Conservation (phyloP, 2,797 vertebrate genomes). For the Thripadectes ignobilis region DNA sequence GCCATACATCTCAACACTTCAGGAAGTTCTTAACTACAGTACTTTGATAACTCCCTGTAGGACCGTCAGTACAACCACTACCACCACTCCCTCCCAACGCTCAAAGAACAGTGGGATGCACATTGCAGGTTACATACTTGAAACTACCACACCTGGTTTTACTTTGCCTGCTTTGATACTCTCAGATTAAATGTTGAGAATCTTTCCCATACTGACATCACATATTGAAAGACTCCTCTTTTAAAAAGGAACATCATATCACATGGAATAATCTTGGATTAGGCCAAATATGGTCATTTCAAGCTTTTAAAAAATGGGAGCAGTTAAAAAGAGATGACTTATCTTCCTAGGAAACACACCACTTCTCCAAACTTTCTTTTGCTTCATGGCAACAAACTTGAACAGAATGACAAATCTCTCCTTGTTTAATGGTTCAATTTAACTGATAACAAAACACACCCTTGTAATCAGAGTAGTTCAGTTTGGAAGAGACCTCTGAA, state of each 20-base stretch:
- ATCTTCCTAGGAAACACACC: neutral
- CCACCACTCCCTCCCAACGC: too few species aligned
- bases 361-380: neutral
- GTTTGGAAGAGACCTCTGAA: neutral
- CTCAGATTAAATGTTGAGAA: neutral
- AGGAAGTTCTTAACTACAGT: neutral
- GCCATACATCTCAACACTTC: neutral
- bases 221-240: neutral
- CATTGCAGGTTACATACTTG: neutral
- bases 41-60: neutral
- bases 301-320: neutral
- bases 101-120: neutral
- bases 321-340: neutral
- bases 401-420: neutral
- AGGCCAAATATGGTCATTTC: neutral
- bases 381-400: fast-evolving
- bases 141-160: neutral
- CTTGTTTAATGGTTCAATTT: neutral
- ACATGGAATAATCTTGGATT: neutral
- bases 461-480: neutral
- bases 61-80: neutral
- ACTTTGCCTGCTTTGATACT: neutral
- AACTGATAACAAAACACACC: neutral
- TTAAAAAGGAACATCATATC: neutral
- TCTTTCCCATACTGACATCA: neutral